Base-by-base conservation (phyloP, 2,113 vertebrate species). In the Embiotoca jacksoni region DNA sequence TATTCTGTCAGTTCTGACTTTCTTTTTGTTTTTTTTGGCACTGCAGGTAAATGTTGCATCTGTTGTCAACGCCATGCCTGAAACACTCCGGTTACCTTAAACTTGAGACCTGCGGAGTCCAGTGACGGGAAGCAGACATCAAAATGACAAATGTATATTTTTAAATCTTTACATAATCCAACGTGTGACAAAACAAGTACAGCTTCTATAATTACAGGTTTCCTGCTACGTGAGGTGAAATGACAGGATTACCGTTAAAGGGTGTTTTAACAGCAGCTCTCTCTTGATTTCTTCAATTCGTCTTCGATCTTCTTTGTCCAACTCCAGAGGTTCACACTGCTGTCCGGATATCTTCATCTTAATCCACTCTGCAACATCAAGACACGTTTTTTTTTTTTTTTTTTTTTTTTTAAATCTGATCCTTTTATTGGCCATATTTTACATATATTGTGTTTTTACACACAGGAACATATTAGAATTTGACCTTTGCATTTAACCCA, bases 281-380 rank as follows among this genome's bases (percentile, higher is more conserved):
- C 90, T 91, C 92, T 97, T 96, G 53, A 97, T 96, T 66, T 94
- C 96, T 78, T 96, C 92, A 3, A 96, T 94, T 78, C 94, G 93
- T 36, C 6, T 85, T 37, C 94, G 92, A 72, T 96, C 94, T 60
- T 97, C 96, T 39, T 90, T 76, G 32, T 91, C 94, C 82, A 96
- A 70, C 75, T 93, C 91, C 83, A 94, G 78, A 7, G 90, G 41
- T 36, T 94, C 94, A 85, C 92, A 89, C 53, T 70, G 90, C 0
- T 78, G 90, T n/a, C 86, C 94, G 6, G 93, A 92, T 75, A 95
- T 60, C 37, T 95, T 97, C 74, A 95, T 68, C 85, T 95, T 94
- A 74, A 95, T 78, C 94, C 96, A 95, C 36, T 95, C 98, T 99
- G 74, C 10, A 55, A 63, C 39, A 69, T 7, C 4, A 56, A 49